Percentiles rank a stretch among this genome's conserved stretches.
Evolutionary conservation across 2,113 vertebrate genomes (phyloP).

Genomic region (Caretta caretta): DNA sequence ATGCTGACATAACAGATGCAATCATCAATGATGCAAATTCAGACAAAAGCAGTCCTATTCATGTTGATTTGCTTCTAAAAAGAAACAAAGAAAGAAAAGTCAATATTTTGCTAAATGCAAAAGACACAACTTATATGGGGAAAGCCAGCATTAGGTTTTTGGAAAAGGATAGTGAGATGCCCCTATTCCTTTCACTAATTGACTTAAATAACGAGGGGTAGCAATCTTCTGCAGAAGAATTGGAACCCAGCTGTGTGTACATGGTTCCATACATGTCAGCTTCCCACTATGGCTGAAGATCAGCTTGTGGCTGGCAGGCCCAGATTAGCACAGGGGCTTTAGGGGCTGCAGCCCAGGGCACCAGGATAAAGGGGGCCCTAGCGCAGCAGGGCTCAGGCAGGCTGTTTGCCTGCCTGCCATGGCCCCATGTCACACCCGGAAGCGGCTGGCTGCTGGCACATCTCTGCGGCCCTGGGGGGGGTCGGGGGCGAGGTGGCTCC

Average conservation of each 20-base stretch:
- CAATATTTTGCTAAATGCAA: not conserved
- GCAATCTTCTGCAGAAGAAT: not conserved
- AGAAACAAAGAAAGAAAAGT: not conserved
- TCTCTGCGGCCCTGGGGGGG: too few species aligned
- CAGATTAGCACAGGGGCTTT: too few species aligned
- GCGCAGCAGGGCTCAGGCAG: too few species aligned
- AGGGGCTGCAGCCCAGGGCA: too few species aligned
- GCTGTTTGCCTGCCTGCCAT: too few species aligned
- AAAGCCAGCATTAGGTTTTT: not conserved
- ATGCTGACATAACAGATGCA: not conserved
- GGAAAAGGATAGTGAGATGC: not conserved
- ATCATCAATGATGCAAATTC: not conserved
- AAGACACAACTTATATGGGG: accelerated
- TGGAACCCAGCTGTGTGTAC: not conserved
- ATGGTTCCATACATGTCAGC: not conserved
- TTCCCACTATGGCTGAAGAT: not conserved
- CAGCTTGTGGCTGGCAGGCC: too few species aligned
- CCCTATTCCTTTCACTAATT: not conserved
- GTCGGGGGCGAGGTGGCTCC: too few species aligned
- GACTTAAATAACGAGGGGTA: not conserved
- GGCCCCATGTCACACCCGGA: too few species aligned
- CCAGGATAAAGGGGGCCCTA: too few species aligned
- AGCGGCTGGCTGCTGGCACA: too few species aligned
- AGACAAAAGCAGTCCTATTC: not conserved
- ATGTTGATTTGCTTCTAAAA: not conserved